A percentile compares a stretch with the other conserved stretches of the same genome.
These are phyloP conservation scores for Parochlus steinenii DNA, from an alignment of 2,888 invertebrate genomes.

Conservation along the genomic window DNA sequence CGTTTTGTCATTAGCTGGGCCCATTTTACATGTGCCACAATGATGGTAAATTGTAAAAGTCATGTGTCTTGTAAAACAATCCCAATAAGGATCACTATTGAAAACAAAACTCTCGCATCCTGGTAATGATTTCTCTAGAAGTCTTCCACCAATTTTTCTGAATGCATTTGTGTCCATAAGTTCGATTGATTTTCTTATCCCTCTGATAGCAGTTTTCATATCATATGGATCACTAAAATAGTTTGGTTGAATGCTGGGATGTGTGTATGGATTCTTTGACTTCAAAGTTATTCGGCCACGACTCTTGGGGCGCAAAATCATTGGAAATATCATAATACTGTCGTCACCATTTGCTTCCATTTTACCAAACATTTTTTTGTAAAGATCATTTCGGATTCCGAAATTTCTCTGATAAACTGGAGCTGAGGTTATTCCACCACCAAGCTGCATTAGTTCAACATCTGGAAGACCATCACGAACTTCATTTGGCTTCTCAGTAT, in stretches of 20 bases:
- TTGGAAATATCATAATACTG: slow-evolving; percentile 42
- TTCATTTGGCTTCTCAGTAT: slow-evolving; percentile 38
- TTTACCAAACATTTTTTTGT: slow-evolving; percentile 28
- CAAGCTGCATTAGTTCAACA: slow-evolving; percentile 47
- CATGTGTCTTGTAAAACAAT: slow-evolving; percentile 46
- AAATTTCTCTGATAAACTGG: no score
- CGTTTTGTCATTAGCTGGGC: background rate
- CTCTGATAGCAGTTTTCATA: slow-evolving; percentile 43
- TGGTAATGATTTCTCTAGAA: slow-evolving; percentile 42
- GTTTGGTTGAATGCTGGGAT: slow-evolving; percentile 61
- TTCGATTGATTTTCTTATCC: slow-evolving; percentile 40
- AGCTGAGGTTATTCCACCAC: slow-evolving; percentile 28
- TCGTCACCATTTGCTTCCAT: slow-evolving; percentile 27
- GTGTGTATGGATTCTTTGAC: slow-evolving; percentile 50
- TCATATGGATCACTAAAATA: slow-evolving; percentile 53
- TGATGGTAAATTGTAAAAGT: slow-evolving; percentile 56
- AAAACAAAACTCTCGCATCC: slow-evolving; percentile 40
- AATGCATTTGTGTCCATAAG: slow-evolving; percentile 41
- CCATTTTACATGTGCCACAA: slow-evolving; percentile 9
- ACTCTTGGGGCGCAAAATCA: slow-evolving; percentile 56
- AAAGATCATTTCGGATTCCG: slow-evolving; percentile 25
- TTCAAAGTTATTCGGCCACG: slow-evolving; percentile 47
- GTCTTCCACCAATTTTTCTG: slow-evolving; percentile 37
- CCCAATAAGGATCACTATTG: slow-evolving; percentile 48
- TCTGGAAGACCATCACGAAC: slow-evolving; percentile 38